Base-by-base conservation (phyloP, 2,888 invertebrate genomes). In the Yponomeuta plumbellus region DNA sequence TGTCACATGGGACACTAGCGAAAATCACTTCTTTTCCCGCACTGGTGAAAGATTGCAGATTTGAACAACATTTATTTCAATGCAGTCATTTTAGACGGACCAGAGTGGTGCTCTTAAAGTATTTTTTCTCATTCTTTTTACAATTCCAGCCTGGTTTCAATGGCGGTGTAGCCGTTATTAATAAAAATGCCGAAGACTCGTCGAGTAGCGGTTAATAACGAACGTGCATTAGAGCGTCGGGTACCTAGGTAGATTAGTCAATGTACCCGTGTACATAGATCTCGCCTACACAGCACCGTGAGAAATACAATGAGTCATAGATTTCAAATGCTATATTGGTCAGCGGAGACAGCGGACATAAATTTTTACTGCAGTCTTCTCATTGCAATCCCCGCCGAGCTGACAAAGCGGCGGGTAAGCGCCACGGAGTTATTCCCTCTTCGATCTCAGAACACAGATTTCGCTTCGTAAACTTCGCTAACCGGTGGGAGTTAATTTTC, bases 231-330 rank as follows among this genome's bases (percentile, higher is more conserved):
- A 10, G 63, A 11, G 63, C 20, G 44, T 44, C 66, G 44, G 17
- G 57, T 66, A 58, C 58, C 59, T 61, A 23, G 26, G 61, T 61
- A 61, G 61, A 62, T 62, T 66, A 66, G 23, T 66, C 62, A 66
- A 61, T 61, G 62, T 62, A 20, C 56, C 52, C 34, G 23, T n/a
- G 62, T 63, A 66, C 13, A 52, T 52, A 52, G 44, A 52, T 66
- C 61, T 64, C 59, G 61, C 65, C 61, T 52, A 61, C 64, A 40
- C 34, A 17, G 34, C 61, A 40, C 39, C 67, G 66, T 68, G 67
- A 65, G 67, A 76, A 66, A 73, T 67, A 79, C 75, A 78, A 79
- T 86, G 88, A 88, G 71, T 88, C 86, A 86, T 80, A 78, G 77
- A 62, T 13, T 40, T 20, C 23, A 59, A 22, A 52, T n/a, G 58